phyloP scores from a whole-genome alignment of 2,888 invertebrate species.

The Ferdinandea cuprea region DNA sequence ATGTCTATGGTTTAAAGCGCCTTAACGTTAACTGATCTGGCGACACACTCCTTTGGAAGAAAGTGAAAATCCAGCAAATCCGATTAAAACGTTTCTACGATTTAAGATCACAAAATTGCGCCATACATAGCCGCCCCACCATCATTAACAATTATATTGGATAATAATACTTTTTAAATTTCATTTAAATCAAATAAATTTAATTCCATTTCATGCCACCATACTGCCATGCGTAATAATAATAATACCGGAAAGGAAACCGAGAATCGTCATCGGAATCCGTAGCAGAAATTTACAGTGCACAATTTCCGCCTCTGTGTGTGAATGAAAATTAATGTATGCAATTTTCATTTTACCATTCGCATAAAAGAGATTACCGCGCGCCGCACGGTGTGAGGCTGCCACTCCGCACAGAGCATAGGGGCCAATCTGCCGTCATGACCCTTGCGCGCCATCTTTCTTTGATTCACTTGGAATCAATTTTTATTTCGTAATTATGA shows the following conservation, averaged over 20 bases:
- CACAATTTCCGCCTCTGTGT: slow-evolving; percentile 48
- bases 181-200: slow-evolving; percentile 8
- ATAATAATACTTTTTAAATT: neutral
- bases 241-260: slow-evolving; percentile 54
- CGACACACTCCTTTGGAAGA: too few relatives aligned
- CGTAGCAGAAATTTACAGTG: slow-evolving; percentile 32
- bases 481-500: slow-evolving; percentile 70
- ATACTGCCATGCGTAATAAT: slow-evolving; percentile 12
- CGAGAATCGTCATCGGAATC: slow-evolving; percentile 20
- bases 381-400: slow-evolving; percentile 11
- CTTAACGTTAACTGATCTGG: too few relatives aligned
- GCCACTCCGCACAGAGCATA: neutral
- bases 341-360: slow-evolving; percentile 56
- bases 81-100: too few relatives aligned
- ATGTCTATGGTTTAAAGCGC: too few relatives aligned
- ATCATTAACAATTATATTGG: neutral
- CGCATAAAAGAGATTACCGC: slow-evolving; percentile 56
- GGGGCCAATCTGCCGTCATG: slow-evolving; percentile 45
- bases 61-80: too few relatives aligned
- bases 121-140: neutral
- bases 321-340: slow-evolving; percentile 57
- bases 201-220: neutral
- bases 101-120: neutral
- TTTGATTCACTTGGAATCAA: slow-evolving; percentile 61
- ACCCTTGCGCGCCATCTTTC: slow-evolving; percentile 40